phyloP scores from a whole-genome alignment of 2,113 vertebrate species.

The Rhynchopsitta pachyrhyncha region DNA sequence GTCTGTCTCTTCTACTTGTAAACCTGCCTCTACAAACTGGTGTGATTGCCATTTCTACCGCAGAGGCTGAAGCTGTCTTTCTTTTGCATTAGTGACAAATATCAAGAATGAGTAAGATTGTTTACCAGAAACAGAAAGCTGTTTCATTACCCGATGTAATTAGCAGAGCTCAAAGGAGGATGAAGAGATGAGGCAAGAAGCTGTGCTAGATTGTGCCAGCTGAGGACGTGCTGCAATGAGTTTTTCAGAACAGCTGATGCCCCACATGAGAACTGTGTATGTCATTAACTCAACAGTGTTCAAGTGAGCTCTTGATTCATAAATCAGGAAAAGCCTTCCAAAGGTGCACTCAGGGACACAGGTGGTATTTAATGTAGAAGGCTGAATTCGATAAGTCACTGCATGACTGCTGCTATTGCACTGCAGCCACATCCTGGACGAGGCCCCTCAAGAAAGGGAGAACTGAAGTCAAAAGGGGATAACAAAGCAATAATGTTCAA shows the following conservation, averaged over 20 bases:
- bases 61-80: background rate
- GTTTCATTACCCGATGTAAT: background rate
- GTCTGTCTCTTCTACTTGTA: background rate
- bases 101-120: background rate
- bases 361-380: background rate
- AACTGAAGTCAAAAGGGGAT: background rate
- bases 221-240: background rate
- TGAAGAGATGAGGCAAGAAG: background rate
- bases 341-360: background rate
- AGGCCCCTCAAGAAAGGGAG: background rate
- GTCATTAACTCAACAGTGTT: background rate
- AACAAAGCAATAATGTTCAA: background rate
- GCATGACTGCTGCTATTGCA: background rate
- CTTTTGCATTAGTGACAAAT: background rate
- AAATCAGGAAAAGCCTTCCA: background rate
- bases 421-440: accelerated
- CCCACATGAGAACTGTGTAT: background rate
- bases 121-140: background rate
- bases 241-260: background rate
- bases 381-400: background rate
- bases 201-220: background rate
- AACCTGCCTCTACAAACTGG: background rate
- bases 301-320: background rate
- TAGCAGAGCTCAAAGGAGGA: background rate
- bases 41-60: background rate